Percentiles rank a stretch among this genome's conserved stretches.
Conservation (phyloP, 2,113 vertebrate species). For the Phasianus colchicus region DNA sequence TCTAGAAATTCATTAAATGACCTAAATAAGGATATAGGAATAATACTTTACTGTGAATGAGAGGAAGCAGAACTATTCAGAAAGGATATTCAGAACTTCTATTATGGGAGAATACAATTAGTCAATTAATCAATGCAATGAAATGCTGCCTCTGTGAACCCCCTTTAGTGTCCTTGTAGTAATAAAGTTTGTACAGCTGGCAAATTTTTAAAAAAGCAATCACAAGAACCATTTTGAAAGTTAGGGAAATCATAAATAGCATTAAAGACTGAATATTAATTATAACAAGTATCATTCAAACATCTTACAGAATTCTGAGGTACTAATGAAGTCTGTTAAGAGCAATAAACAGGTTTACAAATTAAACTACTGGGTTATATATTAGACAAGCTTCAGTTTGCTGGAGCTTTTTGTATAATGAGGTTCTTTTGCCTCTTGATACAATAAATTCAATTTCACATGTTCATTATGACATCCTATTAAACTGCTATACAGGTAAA, state of each 20-base stretch:
- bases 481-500: not conserved
- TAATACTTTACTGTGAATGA: not conserved
- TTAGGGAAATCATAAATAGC: slow-evolving; percentile 30
- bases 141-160: not conserved
- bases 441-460: slow-evolving; percentile 30
- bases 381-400: slow-evolving; percentile 22
- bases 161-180: not conserved
- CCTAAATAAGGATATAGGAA: not conserved
- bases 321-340: slow-evolving; percentile 59
- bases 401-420: slow-evolving; percentile 25
- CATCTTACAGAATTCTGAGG: slow-evolving; percentile 25
- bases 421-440: slow-evolving; percentile 51
- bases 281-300: slow-evolving; percentile 62
- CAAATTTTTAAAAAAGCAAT: not conserved
- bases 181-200: slow-evolving; percentile 31
- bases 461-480: slow-evolving; percentile 30
- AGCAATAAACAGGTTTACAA: slow-evolving; percentile 60
- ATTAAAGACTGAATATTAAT: slow-evolving; percentile 69
- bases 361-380: slow-evolving; percentile 41
- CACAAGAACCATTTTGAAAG: slow-evolving; percentile 41
- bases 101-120: not conserved
- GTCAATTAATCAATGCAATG: not conserved
- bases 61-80: not conserved
- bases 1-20: not conserved
- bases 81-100: not conserved